Evolutionary conservation across 2,113 vertebrate species (phyloP), one percentile per base, ranked within the genome.

Genomic region (Hypomesus transpacificus): DNA sequence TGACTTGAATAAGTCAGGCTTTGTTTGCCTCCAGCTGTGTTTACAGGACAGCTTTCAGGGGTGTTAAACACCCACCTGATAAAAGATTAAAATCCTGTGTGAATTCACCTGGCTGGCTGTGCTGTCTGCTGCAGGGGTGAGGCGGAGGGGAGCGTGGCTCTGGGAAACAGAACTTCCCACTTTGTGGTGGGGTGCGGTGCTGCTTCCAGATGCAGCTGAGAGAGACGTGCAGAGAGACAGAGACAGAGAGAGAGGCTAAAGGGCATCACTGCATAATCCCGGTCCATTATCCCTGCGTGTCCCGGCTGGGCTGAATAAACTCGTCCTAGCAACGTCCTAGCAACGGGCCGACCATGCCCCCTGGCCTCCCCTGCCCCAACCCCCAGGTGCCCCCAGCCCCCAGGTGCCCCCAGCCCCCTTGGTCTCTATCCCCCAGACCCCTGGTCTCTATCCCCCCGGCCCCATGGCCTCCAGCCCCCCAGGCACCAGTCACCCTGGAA

Each of bases 211-310:
- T 70, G 77, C 77, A 72, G 81, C 71, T 78, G 80, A 89, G 83
- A 53, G 54, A 82, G 88, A 86, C 80, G 20, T 31, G 85, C 84
- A 77, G 84, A 85, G 90, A 26, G 24, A 3, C 2, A 26, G 24
- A 26, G 24, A 0, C 2, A 26, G 24, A 3, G 24, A 90, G 86
- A 80, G 80, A 81, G 66, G 77, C 79, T 80, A 86, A 80, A 84
- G 75, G 68, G 77, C 80, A 78, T 78, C 80, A 54, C 90, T 87
- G 87, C 85, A 86, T 91, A 89, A 90, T 89, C 84, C 86, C 66
- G 26, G 73, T 83, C 85, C 72, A 81, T 90, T 89, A 90, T 89
- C 86, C 82, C 87, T 82, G 83, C 84, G 85, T 81, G 34, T 86
- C 74, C 87, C 18, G 74, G 4, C 26, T 17, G 52, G 78, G 75